These are phyloP conservation scores for Otus scops DNA, from an alignment of 2,797 vertebrate genomes.

Conservation along the genomic window DNA sequence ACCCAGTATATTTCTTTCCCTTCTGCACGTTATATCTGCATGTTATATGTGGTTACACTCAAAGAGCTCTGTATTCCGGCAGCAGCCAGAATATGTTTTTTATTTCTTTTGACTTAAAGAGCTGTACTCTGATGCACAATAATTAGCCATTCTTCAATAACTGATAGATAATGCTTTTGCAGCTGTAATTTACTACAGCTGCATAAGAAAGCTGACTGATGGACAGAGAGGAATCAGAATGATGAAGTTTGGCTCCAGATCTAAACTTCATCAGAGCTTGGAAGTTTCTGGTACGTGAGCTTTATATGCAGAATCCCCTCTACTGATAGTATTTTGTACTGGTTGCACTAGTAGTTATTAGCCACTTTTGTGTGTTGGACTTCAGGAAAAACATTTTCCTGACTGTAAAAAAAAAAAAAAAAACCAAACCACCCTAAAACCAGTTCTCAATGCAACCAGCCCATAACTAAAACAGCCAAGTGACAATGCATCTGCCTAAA, in stretches of 20 bases:
- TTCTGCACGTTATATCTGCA: neutral
- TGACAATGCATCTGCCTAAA: neutral
- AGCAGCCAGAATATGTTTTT: neutral
- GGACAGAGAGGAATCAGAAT: neutral
- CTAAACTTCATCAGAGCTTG: neutral
- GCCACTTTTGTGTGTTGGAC: neutral
- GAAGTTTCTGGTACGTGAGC: neutral
- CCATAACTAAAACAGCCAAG: neutral
- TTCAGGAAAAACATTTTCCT: neutral
- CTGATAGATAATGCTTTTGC: slow-evolving; percentile 17
- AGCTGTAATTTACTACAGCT: slow-evolving; percentile 20
- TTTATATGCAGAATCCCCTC: neutral
- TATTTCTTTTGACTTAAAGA: neutral
- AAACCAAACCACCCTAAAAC: neutral
- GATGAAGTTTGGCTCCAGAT: neutral
- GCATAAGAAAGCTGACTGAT: neutral
- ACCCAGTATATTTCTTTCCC: neutral
- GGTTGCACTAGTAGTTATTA: neutral
- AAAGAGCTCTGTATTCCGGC: neutral
- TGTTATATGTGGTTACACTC: neutral
- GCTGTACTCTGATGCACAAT: neutral
- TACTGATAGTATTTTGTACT: neutral
- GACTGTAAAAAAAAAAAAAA: neutral
- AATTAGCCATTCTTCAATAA: neutral
- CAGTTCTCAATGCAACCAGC: neutral